Base-by-base conservation (phyloP, 2,888 invertebrate genomes). In the Drosophila affinis region DNA sequence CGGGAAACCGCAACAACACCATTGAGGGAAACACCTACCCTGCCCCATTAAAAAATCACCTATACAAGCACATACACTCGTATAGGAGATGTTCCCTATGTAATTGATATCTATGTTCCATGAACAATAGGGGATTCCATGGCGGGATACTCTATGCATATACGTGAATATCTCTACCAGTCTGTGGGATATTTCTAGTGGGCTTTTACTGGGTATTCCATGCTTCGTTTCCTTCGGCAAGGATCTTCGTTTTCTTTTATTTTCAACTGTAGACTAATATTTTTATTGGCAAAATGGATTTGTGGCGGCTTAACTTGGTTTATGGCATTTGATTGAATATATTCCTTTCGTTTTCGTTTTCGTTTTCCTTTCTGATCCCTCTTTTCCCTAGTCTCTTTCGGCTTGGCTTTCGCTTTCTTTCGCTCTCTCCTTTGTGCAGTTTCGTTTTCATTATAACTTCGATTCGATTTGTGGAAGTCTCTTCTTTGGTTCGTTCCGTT, bases 311-410 rank as follows among this genome's bases (percentile, higher is more conserved):
- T 72, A 77, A 58, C 57, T 78, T 71, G 86, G 73, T 70, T 81
- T 78, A 74, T 77, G 76, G 73, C 75, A 70, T 78, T 76, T 76
- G 75, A 83, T 81, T 86, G 78, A 87, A 81, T 69, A 61, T 71
- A 57, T 63, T 45, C 69, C 57, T 58, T 55, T 39, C 17, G 45
- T 69, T 55, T 48, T 39, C 34, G 12, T 34, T 34, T 18, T 1
- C 12, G 4, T 12, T 34, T 34, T 14, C 4, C 12, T 14, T 5
- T 5, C 12, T 34, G 5, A 14, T 12, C 14, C 12, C 34, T 44
- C 21, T 17, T 24, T 18, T 10, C 51, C 29, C 51, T 29, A 17
- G 21, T 4, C 10, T 49, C 56, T 48, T 54, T 29, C 29, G 29
- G 2, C 0, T 9, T 9, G 9, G 45, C 24, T 24, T 17, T 21